Evolutionary conservation across 2,888 invertebrate genomes (phyloP), one percentile per base, ranked within the genome.

Genomic region (Morpho achilles): DNA sequence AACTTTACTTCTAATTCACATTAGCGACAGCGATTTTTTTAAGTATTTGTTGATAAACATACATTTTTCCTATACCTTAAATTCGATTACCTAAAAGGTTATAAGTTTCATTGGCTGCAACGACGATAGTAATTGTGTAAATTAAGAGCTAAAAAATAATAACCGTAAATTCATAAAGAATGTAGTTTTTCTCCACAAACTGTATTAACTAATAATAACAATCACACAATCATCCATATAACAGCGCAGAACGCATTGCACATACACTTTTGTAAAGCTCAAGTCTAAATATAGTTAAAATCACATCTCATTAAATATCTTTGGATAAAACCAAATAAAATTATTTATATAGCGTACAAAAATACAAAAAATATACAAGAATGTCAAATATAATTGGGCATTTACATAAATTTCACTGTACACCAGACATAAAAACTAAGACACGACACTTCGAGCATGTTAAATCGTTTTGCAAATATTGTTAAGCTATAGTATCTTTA

Each of bases 291-390:
- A 82, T 84, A 84, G 82, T 82, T 80, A 74, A 82, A 86, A 87
- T 88, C 89, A 89, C 88, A 88, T 87, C 75, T 84, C 76, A 77
- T 87, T 87, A 88, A 88, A 89, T 87, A 90, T 90, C 89, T 90
- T 90, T 89, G 89, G 89, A 79, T 84, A 80, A 77, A 82, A 87
- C 88, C 88, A 87, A 90, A 87, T 83, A 80, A 87, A 88, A 83
- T 78, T 79, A 83, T 75, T 49, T 65, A 73, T 76, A 80, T 79
- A 86, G 82, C 84, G 75, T 87, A 89, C 84, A 87, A 87, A 88
- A 87, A 85, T 88, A 87, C 81, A 86, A 88, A 83, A 86, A 82
- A 70, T 83, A 84, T 84, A 87, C 84, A 86, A 66, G 62, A 66
- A 63, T 52, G 65, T 65, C 58, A 46, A 58, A 62, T 62, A 65